Conservation (phyloP, 2,888 invertebrate genomes). For the Parthenolecanium corni region DNA sequence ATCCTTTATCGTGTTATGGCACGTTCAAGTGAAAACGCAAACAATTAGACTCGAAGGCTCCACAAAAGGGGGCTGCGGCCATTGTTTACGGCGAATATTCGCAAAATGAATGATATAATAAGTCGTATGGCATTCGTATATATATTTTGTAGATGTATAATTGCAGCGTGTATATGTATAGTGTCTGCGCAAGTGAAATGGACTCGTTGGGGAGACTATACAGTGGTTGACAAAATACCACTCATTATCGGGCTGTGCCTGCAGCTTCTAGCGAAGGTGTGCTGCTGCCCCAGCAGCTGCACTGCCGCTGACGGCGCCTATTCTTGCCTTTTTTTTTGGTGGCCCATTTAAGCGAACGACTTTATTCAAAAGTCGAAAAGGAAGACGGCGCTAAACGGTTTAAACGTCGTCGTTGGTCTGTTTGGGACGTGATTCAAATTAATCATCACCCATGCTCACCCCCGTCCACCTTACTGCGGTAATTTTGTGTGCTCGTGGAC, state of each 20-base stretch:
- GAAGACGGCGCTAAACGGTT: conserved; percentile 14
- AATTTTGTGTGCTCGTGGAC: no score
- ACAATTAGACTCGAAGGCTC: conserved; percentile 22
- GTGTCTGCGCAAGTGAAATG: no score
- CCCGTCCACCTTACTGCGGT: no score
- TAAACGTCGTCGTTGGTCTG: conserved; percentile 17
- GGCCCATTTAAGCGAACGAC: not conserved
- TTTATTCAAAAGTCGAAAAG: no score
- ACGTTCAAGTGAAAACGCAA: conserved; percentile 15
- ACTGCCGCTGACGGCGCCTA: not conserved
- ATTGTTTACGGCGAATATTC: conserved; percentile 8
- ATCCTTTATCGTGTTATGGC: conserved; percentile 6
- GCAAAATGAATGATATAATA: conserved; percentile 24
- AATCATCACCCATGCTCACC: conserved; percentile 5
- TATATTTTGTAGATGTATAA: no score
- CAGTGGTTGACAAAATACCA: conserved; percentile 15
- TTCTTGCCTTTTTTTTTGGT: not conserved
- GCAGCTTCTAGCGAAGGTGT: no score
- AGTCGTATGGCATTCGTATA: not conserved
- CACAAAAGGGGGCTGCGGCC: not conserved
- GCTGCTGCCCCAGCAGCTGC: no score
- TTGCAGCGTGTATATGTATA: no score
- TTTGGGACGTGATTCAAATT: conserved; percentile 28
- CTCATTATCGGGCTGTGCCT: conserved; percentile 20
- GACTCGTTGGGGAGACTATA: not conserved